These are phyloP conservation scores for Adelognathus sp. DNA, from an alignment of 2,888 invertebrate species.

Conservation along the genomic window DNA sequence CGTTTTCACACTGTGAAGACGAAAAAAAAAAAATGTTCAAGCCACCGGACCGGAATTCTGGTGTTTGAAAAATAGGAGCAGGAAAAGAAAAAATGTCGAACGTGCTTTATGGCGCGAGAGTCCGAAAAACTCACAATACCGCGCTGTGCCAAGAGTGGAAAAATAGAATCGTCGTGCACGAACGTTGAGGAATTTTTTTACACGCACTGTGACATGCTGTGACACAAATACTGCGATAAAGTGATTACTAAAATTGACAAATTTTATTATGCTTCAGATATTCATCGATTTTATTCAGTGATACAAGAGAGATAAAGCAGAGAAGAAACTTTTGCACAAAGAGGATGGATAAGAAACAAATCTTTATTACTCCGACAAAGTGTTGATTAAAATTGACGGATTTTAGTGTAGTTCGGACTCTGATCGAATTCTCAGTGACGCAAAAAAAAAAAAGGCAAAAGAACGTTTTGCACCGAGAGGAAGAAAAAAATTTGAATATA, in stretches of 20 bases:
- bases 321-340: no score
- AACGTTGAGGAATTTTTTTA: conserved; percentile 18
- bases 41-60: background rate
- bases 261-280: no score
- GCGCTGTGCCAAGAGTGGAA: background rate
- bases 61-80: background rate
- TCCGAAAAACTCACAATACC: conserved; percentile 15
- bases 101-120: conserved; percentile 21
- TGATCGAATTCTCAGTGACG: conserved; percentile 36
- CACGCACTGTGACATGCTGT: no score
- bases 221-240: no score
- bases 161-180: background rate
- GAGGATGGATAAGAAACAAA: no score
- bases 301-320: no score
- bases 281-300: no score
- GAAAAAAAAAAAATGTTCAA: background rate
- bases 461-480: background rate
- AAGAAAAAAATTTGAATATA: background rate
- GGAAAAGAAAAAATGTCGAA: background rate
- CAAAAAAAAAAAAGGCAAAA: background rate
- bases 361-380: no score
- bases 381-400: no score
- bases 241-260: no score
- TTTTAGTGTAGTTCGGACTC: no score
- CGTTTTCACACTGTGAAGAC: background rate